Conservation (phyloP, 1,140 invertebrate genomes). For the Colletes gigas region DNA sequence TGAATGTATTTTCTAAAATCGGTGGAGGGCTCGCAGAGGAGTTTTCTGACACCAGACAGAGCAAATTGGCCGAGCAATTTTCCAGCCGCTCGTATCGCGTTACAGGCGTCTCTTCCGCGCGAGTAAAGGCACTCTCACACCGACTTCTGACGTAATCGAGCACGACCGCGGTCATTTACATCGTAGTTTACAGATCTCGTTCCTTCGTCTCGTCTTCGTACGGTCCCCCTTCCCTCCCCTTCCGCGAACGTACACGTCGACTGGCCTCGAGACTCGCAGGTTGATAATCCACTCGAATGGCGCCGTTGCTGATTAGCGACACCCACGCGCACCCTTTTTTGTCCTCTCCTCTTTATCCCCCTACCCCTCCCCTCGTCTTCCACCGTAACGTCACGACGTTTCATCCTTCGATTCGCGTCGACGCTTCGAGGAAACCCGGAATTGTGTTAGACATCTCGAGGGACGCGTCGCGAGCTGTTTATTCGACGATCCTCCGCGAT, state of each 20-base stretch:
- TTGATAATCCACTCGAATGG: slow-evolving; percentile 57
- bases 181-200: slow-evolving; percentile 54
- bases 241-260: slow-evolving; percentile 26
- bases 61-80: slow-evolving; percentile 21
- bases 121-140: slow-evolving; percentile 9
- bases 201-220: slow-evolving; percentile 15
- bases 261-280: slow-evolving; percentile 52
- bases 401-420: neutral
- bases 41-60: no score
- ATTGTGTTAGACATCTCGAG: neutral
- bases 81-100: slow-evolving; percentile 1
- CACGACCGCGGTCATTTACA: slow-evolving; percentile 59
- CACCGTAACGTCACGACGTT: no score
- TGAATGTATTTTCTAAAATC: no score
- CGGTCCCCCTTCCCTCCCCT: neutral
- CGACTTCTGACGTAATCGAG: slow-evolving; percentile 41
- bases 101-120: slow-evolving; percentile 13
- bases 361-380: neutral
- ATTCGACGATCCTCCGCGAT: neutral
- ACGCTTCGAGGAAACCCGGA: neutral
- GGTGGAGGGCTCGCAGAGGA: no score
- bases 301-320: slow-evolving; percentile 61
- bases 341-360: neutral
- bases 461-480: neutral
- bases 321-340: slow-evolving; percentile 51